Percentiles rank a stretch among this genome's conserved stretches.
Evolutionary conservation across 2,113 vertebrate genomes (phyloP).

Genomic region (Eubucco bourcierii): DNA sequence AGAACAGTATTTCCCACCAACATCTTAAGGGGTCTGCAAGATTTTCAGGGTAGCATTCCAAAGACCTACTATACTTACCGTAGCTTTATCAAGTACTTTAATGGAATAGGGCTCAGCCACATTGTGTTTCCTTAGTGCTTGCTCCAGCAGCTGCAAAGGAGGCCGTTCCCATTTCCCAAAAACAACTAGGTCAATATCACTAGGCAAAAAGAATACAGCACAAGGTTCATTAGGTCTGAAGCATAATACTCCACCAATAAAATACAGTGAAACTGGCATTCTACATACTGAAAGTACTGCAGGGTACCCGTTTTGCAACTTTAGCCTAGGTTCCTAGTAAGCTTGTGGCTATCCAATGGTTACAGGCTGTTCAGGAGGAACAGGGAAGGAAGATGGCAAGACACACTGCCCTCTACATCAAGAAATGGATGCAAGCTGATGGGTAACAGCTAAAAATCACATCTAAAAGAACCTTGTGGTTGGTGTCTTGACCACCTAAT

Average conservation of each 20-base stretch:
- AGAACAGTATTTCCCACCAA: background rate
- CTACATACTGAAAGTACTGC: background rate
- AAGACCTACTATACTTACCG: constrained; percentile 78
- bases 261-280: background rate
- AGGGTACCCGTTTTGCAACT: background rate
- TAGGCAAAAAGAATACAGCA: constrained; percentile 57
- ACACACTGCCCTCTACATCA: too few relatives aligned
- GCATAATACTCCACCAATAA: background rate
- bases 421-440: background rate
- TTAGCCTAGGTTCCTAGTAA: background rate
- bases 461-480: background rate
- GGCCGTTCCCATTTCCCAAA: constrained; percentile 96
- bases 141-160: constrained; percentile 91
- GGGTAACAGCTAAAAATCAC: background rate
- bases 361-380: background rate
- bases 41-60: background rate
- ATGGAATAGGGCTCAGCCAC: constrained; percentile 94
- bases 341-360: background rate
- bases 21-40: background rate
- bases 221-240: background rate
- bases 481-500: background rate
- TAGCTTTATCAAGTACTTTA: constrained; percentile 98
- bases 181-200: constrained; percentile 97
- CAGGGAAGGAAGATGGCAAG: too few relatives aligned
- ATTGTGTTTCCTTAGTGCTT: constrained; percentile 91